Conservation (phyloP, 1,140 invertebrate species). For the Bombus picipes region DNA sequence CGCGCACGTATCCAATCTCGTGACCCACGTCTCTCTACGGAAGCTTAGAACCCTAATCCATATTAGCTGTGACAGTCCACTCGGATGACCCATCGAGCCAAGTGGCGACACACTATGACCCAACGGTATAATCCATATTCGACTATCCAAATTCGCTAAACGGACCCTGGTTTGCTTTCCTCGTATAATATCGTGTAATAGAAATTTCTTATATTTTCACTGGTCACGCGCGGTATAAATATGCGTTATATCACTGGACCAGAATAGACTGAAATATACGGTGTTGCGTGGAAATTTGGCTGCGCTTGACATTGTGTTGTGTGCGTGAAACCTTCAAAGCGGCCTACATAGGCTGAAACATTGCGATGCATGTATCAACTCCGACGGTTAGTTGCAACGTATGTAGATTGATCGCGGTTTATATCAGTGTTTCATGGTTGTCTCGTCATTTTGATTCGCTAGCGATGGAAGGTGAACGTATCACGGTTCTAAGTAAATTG, state of each 20-base stretch:
- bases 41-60: constrained; percentile 19
- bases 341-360: neutral
- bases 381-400: neutral
- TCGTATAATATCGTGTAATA: no score
- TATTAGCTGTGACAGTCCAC: constrained; percentile 20
- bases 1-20: constrained; percentile 22
- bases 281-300: neutral
- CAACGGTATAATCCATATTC: neutral
- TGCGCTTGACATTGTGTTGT: neutral
- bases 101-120: no score
- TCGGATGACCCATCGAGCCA: neutral
- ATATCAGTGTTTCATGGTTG: neutral
- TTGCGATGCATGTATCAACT: neutral
- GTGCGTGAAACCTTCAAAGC: neutral
- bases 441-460: neutral
- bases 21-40: constrained; percentile 8
- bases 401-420: neutral
- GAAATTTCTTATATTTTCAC: neutral
- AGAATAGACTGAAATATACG: neutral
- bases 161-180: neutral
- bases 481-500: no score
- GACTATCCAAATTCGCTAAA: neutral
- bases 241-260: no score
- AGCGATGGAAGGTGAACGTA: neutral
- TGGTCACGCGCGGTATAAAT: no score